Evolutionary conservation across 2,113 vertebrate species (phyloP), one percentile per base, ranked within the genome.

Genomic region (Phrynocephalus versicolor): DNA sequence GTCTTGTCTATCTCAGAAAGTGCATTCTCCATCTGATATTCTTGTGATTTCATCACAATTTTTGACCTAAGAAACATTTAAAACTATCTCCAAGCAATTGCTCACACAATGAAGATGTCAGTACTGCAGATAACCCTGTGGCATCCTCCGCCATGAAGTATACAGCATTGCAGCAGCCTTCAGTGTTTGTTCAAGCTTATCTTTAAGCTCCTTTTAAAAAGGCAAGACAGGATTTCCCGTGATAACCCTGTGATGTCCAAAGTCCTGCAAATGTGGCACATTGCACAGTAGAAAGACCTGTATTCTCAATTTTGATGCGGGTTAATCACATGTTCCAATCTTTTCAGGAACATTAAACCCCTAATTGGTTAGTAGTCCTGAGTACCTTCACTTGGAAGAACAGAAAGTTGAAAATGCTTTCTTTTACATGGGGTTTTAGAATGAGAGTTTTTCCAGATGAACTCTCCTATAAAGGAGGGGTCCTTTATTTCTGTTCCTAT

Each of bases 141-240:
- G 76, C 64, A 45, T 45, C 6, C n/a, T 35, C 23, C 39, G 21
- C 58, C 21, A 51, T 75, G 74, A 64, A 18, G 3, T 27, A 33
- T 57, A 41, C 55, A 41, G 27, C 37, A 45, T 23, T 57, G 41
- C 55, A 41, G 27, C 37, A 45, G 16, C 51, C 58, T 62, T 62
- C 64, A 37, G 23, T 35, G 37, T 80, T 72, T 80, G 69, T 35
- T 27, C 18, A 7, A 23, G 21, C 57, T 72, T 79, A 41, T 62
- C 65, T 72, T 72, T 80, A 72, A 80, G 77, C 69, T 73, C 69
- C 57, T 80, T 85, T 84, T 80, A 30, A 70, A 18, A 35, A 72
- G 77, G 67, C 84, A 73, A 35, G 37, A 51, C 35, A 37, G 16
- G 76, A 60, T 80, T 73, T 60, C 69, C 51, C 35, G n/a, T 85